phyloP scores from a whole-genome alignment of 2,888 invertebrate species.

The Drosophila neotestacea region DNA sequence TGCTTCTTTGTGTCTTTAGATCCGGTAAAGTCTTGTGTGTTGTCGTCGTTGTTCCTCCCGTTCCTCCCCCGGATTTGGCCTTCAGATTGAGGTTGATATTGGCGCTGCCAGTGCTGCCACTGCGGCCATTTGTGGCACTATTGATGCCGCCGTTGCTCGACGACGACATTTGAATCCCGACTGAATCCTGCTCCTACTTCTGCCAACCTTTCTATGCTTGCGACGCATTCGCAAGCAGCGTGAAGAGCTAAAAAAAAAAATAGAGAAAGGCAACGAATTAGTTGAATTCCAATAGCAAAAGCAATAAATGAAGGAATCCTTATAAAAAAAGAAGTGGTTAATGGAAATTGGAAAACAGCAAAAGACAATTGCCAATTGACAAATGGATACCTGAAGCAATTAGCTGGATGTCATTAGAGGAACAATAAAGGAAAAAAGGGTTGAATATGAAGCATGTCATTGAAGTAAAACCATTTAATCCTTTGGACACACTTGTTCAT shows the following conservation, averaged over 20 bases:
- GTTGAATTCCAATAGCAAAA: conserved; percentile 14
- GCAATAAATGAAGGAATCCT: conserved; percentile 37
- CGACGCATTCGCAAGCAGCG: conserved; percentile 55
- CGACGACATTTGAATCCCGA: conserved; percentile 75
- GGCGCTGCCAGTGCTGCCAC: conserved; percentile 75
- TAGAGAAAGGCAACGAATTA: conserved; percentile 11
- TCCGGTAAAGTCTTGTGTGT: conserved; percentile 73
- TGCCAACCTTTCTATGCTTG: conserved; percentile 35
- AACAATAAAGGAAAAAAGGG: neutral
- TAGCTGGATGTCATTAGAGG: conserved; percentile 24
- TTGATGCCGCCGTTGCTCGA: conserved; percentile 82
- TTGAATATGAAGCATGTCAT: conserved; percentile 19
- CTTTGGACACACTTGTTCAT: conserved; percentile 6
- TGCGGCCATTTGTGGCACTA: conserved; percentile 79
- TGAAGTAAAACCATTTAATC: conserved; percentile 17
- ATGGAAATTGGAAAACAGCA: conserved; percentile 8
- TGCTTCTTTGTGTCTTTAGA: conserved; percentile 66
- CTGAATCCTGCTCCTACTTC: conserved; percentile 30
- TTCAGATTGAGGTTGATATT: conserved; percentile 69
- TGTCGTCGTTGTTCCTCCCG: conserved; percentile 30
- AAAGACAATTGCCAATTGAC: conserved; percentile 26
- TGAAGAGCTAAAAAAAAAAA: conserved; percentile 30
- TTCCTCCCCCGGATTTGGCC: conserved; percentile 38
- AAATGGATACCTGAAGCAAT: conserved; percentile 46
- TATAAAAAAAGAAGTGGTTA: conserved; percentile 24